These are phyloP conservation scores for Peromyscus leucopus DNA, from an alignment of 2,113 vertebrate genomes.

Conservation along the genomic window DNA sequence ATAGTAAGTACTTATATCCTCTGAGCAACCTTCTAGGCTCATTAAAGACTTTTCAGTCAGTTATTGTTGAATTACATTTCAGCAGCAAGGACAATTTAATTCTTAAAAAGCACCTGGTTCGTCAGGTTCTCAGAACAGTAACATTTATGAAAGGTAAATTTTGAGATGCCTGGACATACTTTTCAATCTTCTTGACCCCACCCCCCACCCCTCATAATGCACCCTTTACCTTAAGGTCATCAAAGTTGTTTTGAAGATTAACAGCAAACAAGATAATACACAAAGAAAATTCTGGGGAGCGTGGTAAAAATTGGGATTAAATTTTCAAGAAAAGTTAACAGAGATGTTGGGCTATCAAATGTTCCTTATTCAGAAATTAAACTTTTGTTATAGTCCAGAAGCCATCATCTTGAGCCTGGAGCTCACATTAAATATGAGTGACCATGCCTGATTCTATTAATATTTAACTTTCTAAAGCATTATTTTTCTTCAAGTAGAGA, in stretches of 20 bases:
- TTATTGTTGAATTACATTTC: slow-evolving; percentile 37
- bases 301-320: neutral
- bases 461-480: slow-evolving; percentile 35
- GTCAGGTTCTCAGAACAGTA: neutral
- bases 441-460: neutral
- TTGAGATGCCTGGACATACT: neutral
- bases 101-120: neutral
- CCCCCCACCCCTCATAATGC: neutral
- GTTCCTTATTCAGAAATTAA: slow-evolving; percentile 53
- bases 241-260: slow-evolving; percentile 33
- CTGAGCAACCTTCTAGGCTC: neutral
- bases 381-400: neutral
- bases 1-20: too few relatives aligned
- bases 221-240: slow-evolving; percentile 13
- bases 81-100: slow-evolving; percentile 38
- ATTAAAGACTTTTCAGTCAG: neutral
- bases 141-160: neutral
- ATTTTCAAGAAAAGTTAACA: slow-evolving; percentile 55
- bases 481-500: slow-evolving; percentile 47
- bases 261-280: neutral
- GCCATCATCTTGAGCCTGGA: neutral
- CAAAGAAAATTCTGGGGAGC: slow-evolving; percentile 42
- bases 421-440: slow-evolving; percentile 26
- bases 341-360: neutral
- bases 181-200: neutral